Evolutionary conservation across 2,797 vertebrate genomes (phyloP).

Genomic region (Triplophysa bombifrons): DNA sequence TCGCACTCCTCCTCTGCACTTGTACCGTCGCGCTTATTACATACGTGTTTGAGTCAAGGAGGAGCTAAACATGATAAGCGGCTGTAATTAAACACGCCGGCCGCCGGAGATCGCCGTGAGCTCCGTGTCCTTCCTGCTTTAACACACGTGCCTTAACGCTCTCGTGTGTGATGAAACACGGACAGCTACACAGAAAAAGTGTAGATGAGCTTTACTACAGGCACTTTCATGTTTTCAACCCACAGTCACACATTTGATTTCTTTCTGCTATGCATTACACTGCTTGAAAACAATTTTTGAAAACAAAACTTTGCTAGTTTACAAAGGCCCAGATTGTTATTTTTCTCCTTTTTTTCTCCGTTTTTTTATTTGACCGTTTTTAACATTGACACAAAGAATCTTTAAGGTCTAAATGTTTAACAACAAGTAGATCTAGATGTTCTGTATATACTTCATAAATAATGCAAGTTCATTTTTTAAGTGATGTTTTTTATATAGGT

Average conservation of each 20-base stretch:
- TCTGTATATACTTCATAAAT: too few relatives aligned
- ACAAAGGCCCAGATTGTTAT: too few relatives aligned
- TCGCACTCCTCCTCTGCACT: conserved; percentile 72
- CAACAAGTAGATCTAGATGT: too few relatives aligned
- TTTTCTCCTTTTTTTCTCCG: too few relatives aligned
- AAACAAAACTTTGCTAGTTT: too few relatives aligned
- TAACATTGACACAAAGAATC: too few relatives aligned
- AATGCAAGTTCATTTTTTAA: too few relatives aligned
- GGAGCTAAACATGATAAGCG: conserved; percentile 84
- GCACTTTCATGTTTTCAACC: not conserved
- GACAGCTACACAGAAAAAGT: not conserved
- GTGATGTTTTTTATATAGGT: too few relatives aligned
- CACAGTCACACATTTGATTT: not conserved
- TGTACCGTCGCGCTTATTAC: conserved; percentile 78
- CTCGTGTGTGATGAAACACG: not conserved
- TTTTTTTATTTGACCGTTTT: too few relatives aligned
- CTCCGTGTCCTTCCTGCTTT: conserved; percentile 64
- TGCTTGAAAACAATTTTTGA: too few relatives aligned
- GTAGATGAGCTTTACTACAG: not conserved
- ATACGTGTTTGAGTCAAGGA: conserved; percentile 81
- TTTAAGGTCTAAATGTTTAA: too few relatives aligned
- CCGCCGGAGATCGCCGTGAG: conserved; percentile 46
- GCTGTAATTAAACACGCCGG: conserved; percentile 81
- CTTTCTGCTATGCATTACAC: not conserved
- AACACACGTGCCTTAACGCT: not conserved